Conservation (phyloP, 2,797 vertebrate genomes). For the Podarcis lilfordi region DNA sequence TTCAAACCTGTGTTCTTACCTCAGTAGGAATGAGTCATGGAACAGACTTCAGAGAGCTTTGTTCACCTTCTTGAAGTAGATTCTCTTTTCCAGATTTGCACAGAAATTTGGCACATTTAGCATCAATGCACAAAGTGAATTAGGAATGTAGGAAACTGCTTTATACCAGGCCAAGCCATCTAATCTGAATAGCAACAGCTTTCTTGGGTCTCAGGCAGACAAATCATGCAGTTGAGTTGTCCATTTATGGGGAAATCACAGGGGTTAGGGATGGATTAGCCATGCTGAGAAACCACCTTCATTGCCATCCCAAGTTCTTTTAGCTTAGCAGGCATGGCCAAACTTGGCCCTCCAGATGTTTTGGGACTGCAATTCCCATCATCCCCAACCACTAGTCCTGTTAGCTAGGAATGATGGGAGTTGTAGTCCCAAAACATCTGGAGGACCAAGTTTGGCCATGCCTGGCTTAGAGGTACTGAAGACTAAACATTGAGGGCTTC, state of each 20-base stretch:
- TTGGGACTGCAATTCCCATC: too few species aligned
- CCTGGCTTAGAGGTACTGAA: background rate
- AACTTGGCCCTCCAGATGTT: too few species aligned
- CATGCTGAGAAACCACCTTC: too few species aligned
- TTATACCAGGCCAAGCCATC: background rate
- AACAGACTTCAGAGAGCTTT: background rate
- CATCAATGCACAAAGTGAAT: background rate
- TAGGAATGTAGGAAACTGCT: background rate
- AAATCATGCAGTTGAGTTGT: too few species aligned
- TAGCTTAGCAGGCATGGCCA: background rate
- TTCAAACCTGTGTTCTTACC: constrained; percentile 21
- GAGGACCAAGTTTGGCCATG: too few species aligned
- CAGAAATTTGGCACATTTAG: background rate
- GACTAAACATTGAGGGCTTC: background rate
- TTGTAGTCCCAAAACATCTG: too few species aligned
- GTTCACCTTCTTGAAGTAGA: background rate
- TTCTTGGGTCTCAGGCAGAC: background rate
- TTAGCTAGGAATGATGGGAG: too few species aligned
- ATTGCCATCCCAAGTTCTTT: background rate
- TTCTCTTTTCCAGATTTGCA: background rate
- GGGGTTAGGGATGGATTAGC: too few species aligned
- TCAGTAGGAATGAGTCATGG: background rate
- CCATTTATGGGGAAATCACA: too few species aligned
- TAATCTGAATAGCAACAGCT: background rate
- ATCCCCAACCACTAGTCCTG: too few species aligned